phyloP scores from a whole-genome alignment of 2,797 vertebrate genomes.

The Hirundo rustica region DNA sequence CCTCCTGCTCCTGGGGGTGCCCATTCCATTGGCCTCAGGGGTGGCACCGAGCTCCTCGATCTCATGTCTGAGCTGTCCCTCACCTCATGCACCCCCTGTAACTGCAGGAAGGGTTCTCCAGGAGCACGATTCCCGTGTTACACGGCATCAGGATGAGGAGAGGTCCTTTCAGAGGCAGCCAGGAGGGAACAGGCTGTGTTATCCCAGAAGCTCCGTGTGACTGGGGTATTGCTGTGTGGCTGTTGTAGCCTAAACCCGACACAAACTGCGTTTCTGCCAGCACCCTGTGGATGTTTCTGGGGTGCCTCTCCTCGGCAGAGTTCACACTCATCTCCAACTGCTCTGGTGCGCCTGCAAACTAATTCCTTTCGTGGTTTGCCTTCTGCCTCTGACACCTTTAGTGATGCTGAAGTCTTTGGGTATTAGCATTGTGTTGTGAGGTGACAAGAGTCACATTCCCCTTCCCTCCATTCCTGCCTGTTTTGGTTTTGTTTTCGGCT shows the following conservation, averaged over 20 bases:
- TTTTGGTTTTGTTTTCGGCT: not conserved
- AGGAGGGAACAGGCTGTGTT: not conserved
- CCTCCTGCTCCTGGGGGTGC: not conserved
- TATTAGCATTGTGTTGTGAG: not conserved
- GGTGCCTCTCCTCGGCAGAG: not conserved
- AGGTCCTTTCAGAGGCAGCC: not conserved
- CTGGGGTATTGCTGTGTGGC: rapidly evolving
- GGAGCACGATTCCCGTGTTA: not conserved
- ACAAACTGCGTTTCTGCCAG: not conserved
- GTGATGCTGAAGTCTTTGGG: not conserved
- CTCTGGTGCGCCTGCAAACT: not conserved
- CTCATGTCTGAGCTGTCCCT: not conserved
- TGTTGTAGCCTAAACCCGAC: not conserved
- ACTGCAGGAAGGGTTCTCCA: not conserved
- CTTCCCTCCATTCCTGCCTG: not conserved
- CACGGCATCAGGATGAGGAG: not conserved
- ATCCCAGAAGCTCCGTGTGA: not conserved
- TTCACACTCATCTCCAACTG: not conserved
- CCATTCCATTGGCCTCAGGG: not conserved
- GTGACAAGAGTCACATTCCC: not conserved
- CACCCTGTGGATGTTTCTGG: not conserved
- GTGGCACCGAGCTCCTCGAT: not conserved
- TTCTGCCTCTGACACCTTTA: not conserved
- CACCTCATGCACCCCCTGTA: not conserved
- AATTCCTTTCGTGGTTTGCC: not conserved